phyloP scores from a whole-genome alignment of 2,888 invertebrate species.

The Sialis lutaria region DNA sequence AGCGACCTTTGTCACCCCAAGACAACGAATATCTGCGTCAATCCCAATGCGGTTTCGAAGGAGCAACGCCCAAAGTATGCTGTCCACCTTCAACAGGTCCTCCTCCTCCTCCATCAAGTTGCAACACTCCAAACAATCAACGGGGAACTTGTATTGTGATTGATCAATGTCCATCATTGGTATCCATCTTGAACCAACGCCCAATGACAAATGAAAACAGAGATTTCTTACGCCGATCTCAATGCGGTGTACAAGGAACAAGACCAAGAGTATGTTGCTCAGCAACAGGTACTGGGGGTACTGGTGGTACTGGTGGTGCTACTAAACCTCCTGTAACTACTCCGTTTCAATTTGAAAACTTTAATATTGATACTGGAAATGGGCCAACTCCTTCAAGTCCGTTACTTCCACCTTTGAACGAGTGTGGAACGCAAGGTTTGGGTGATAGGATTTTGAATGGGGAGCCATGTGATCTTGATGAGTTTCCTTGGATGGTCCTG shows the following conservation, averaged over 20 bases:
- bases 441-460: conserved; percentile 29
- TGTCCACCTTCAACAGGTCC: conserved; percentile 14
- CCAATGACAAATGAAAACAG: conserved; percentile 8
- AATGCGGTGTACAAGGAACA: conserved; percentile 27
- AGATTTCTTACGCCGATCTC: conserved; percentile 20
- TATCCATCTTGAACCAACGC: background rate
- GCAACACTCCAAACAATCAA: background rate
- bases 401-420: background rate
- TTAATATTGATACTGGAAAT: background rate
- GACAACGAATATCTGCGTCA: conserved; percentile 33
- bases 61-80: conserved; percentile 39
- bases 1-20: conserved; percentile 21
- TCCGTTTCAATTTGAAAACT: background rate
- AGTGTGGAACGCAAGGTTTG: background rate
- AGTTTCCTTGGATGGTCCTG: conserved; percentile 54
- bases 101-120: background rate
- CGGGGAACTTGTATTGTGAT: conserved; percentile 2
- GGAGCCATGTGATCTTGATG: conserved; percentile 37
- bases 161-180: conserved; percentile 1
- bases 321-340: background rate
- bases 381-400: background rate
- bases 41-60: conserved; percentile 50
- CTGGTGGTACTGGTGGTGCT: background rate
- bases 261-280: conserved; percentile 26
- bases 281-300: background rate